Evolutionary conservation across 2,113 vertebrate genomes (phyloP).

Genomic region (Zingel zingel): DNA sequence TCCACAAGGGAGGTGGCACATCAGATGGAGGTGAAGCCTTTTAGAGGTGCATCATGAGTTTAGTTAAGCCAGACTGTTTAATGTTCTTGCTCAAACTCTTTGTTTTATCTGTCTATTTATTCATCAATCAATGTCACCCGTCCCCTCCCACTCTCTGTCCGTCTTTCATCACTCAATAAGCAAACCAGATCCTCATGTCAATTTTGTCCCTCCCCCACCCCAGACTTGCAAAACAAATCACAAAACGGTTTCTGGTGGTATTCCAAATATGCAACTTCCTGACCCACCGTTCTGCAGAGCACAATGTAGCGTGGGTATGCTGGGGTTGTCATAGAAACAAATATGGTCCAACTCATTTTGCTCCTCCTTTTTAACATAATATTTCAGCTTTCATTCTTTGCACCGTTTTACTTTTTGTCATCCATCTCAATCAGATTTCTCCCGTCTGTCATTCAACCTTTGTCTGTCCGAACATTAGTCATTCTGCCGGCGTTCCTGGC

Average conservation of each 20-base stretch:
- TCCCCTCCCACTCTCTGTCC: slow-evolving; percentile 73
- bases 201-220: slow-evolving; percentile 39
- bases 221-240: slow-evolving; percentile 72
- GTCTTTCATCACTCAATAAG: slow-evolving; percentile 83
- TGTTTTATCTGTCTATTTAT: slow-evolving; percentile 61
- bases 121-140: slow-evolving; percentile 77
- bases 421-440: slow-evolving; percentile 74
- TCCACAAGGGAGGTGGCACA: slow-evolving; percentile 21
- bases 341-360: slow-evolving; percentile 45
- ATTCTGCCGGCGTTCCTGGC: slow-evolving; percentile 45
- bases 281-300: slow-evolving; percentile 66
- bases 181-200: slow-evolving; percentile 77
- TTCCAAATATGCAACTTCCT: slow-evolving; percentile 79
- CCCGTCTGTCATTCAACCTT: slow-evolving; percentile 60
- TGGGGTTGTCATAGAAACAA: slow-evolving; percentile 72
- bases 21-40: slow-evolving; percentile 11
- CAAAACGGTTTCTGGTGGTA: slow-evolving; percentile 68
- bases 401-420: slow-evolving; percentile 66
- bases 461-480: slow-evolving; percentile 64
- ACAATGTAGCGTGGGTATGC: slow-evolving; percentile 52
- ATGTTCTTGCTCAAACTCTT: slow-evolving; percentile 28
- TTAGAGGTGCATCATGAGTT: slow-evolving; percentile 3
- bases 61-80: slow-evolving; percentile 44
- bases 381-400: slow-evolving; percentile 65
- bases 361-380: slow-evolving; percentile 67